phyloP scores from a whole-genome alignment of 1,140 invertebrate species.

The Cepaea nemoralis region DNA sequence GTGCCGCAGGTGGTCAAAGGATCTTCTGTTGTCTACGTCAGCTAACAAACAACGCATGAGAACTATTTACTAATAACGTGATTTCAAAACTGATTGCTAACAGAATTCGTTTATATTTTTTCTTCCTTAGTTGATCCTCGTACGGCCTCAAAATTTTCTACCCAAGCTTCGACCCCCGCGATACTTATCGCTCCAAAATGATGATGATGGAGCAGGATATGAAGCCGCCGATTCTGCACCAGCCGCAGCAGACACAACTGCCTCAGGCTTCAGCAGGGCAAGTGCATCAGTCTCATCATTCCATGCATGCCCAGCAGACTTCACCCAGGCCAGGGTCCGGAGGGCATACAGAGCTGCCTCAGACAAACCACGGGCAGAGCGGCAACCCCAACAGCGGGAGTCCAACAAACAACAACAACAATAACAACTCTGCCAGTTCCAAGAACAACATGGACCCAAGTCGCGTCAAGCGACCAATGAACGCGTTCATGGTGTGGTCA shows the following conservation, averaged over 20 bases:
- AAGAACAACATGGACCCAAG: conserved; percentile 54
- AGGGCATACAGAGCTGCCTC: conserved; percentile 32
- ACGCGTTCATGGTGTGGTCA: conserved; percentile 94
- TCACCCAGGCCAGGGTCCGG: conserved; percentile 38
- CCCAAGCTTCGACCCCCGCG: conserved; percentile 43
- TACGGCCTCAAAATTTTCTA: conserved; percentile 46
- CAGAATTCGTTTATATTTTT: conserved; percentile 27
- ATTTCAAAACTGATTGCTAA: background rate
- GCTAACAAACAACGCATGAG: background rate
- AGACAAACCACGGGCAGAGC: conserved; percentile 34
- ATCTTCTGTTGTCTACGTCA: background rate
- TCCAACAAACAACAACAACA: conserved; percentile 38
- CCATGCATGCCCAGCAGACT: conserved; percentile 40
- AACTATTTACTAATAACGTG: background rate
- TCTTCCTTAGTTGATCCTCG: conserved; percentile 15
- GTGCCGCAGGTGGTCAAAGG: too few species aligned
- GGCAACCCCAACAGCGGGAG: background rate
- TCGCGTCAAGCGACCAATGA: conserved; percentile 98
- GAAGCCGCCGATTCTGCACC: conserved; percentile 40
- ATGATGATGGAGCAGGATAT: conserved; percentile 42
- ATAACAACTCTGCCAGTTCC: conserved; percentile 41
- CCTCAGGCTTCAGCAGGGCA: conserved; percentile 1
- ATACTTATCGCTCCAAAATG: conserved; percentile 37
- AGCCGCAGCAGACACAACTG: conserved; percentile 32
- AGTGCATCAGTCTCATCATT: conserved; percentile 40